These are phyloP conservation scores for Thumatha senex DNA, from an alignment of 2,888 invertebrate genomes.

Conservation along the genomic window DNA sequence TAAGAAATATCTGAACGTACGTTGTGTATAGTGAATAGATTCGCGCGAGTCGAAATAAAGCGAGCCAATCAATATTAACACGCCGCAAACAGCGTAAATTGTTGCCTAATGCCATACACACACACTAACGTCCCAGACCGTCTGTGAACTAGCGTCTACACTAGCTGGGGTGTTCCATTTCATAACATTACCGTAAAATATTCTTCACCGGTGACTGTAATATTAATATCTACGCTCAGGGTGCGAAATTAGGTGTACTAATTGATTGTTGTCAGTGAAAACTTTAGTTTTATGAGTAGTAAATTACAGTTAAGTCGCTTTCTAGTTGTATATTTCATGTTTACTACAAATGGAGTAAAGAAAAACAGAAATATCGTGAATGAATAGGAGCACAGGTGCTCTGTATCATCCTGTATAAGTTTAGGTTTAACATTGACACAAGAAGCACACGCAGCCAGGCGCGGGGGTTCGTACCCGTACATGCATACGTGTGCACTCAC, in stretches of 20 bases:
- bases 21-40: constrained; percentile 71
- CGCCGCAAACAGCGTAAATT: constrained; percentile 84
- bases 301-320: constrained; percentile 7
- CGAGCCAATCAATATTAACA: constrained; percentile 84
- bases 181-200: constrained; percentile 8
- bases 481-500: constrained; percentile 59
- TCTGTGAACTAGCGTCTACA: constrained; percentile 57
- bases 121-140: constrained; percentile 55
- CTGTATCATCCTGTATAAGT: constrained; percentile 65
- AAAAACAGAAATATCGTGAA: constrained; percentile 3
- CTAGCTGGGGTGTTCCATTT: constrained; percentile 60
- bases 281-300: constrained; percentile 8
- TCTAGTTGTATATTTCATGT: constrained; percentile 4
- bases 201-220: constrained; percentile 9
- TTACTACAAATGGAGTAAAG: constrained; percentile 1
- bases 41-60: constrained; percentile 81
- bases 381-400: constrained; percentile 44
- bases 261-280: constrained; percentile 2
- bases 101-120: constrained; percentile 81
- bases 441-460: constrained; percentile 62
- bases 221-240: background rate
- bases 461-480: constrained; percentile 38
- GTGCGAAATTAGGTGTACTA: background rate
- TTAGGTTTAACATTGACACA: constrained; percentile 69
- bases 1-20: constrained; percentile 44